A percentile compares a stretch with the other conserved stretches of the same genome.
Conservation (phyloP, 2,888 invertebrate species). For the Hesperia comma region DNA sequence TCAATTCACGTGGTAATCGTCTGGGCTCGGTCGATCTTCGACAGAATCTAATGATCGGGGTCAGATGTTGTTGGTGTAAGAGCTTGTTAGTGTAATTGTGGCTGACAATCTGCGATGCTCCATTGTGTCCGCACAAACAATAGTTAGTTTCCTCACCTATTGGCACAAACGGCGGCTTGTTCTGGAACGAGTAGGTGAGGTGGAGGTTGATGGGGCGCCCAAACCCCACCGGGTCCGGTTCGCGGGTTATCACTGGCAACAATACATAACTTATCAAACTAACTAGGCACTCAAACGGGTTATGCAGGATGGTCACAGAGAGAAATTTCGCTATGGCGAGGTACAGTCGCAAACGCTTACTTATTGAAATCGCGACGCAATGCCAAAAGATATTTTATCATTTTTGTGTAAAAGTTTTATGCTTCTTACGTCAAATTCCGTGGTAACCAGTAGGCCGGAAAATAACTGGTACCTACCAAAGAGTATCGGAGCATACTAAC, state of each 20-base stretch:
- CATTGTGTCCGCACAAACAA: conserved; percentile 3
- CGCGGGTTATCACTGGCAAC: conserved; percentile 87
- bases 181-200: conserved; percentile 94
- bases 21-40: background rate
- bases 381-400: background rate
- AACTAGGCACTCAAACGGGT: background rate
- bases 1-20: background rate
- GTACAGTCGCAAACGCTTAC: conserved; percentile 18
- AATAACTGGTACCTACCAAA: background rate
- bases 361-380: background rate
- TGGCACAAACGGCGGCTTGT: conserved; percentile 88
- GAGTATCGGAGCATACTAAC: conserved; percentile 75
- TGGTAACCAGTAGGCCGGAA: background rate
- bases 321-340: conserved; percentile 46
- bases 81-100: conserved; percentile 5
- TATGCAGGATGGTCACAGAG: background rate
- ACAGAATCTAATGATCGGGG: conserved; percentile 3
- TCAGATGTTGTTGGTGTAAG: background rate
- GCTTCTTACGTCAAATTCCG: background rate
- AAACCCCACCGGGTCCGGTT: conserved; percentile 88
- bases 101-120: background rate
- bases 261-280: conserved; percentile 47
- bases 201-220: conserved; percentile 94
- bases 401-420: background rate
- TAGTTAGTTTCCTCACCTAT: conserved; percentile 78